Base-by-base conservation (phyloP, 2,888 invertebrate genomes). In the Graphium colonna region DNA sequence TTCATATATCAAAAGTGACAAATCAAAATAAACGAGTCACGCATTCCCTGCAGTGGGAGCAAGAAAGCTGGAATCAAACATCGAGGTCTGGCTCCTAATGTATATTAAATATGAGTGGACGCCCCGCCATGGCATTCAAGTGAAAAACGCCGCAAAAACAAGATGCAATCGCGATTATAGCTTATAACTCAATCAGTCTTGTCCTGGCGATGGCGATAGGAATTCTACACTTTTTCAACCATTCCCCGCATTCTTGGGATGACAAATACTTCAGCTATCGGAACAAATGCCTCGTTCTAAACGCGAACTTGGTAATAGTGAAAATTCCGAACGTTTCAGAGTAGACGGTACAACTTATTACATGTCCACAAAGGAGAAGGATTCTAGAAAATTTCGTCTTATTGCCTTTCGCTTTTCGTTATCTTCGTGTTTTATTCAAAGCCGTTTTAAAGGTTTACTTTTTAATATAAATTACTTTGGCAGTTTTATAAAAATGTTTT, bases 121-220 rank as follows among this genome's bases (percentile, higher is more conserved):
- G 68, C 66, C 61, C 64, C 65, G 55, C 66, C 64, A 70, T 70
- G 78, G 79, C 71, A 82, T 80, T 78, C 80, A 80, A 77, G 79
- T 80, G 82, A 85, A 83, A 83, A 86, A 86, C 81, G 71, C 67
- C 68, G 78, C 82, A 86, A 86, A 85, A 87, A 86, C 83, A 71
- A 75, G 78, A 79, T 81, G 79, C 78, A 79, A 76, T 79, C 71
- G 82, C 82, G 81, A 84, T 86, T 85, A 83, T 83, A 82, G 81
- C 80, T 86, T 85, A 88, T 88, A 87, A 88, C 87, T 87, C 87
- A 87, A 88, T 87, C 86, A 86, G 76, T 69, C 60, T 69, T 56
- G 69, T 68, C 73, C 68, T 66, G 67, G 66, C 68, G 73, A 73
- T 61, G 67, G 64, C 71, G 78, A 75, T 76, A 76, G 83, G 83